Base-by-base conservation (phyloP, 2,113 vertebrate species). In the Hemiprocne comata region DNA sequence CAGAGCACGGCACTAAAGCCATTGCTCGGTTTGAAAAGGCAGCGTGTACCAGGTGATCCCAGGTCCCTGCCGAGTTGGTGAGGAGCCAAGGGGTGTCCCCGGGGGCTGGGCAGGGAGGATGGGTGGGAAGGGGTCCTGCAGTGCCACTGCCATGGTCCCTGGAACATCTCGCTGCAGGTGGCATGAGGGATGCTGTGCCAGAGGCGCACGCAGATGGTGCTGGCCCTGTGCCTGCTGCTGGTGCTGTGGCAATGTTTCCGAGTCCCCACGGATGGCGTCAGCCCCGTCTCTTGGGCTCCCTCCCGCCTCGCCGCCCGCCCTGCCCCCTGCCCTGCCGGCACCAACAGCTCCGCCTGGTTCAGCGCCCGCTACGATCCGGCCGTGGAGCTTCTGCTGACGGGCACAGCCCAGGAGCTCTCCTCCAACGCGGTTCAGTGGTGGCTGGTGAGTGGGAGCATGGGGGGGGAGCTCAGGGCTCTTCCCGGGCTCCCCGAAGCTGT, bases 401-500 rank as follows among this genome's bases (percentile, higher is more conserved):
- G 40, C 0, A 13, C 78, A 25, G 87, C 94, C 38, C 88, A 95
- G 0, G 21, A 95, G 51, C 90, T 99, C 24, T 93, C 98, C 38
- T 58, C 38, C 0, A 79, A 89, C 0, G 97, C 97, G 7, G 83
- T 98, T 28, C 72, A 26, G 10, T 99, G 98, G 98, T 99, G 98
- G 98, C 91, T 98, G 98, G 98, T 99, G 93, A 99, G 95, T 94
- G 36, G 13, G 26, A 17, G 4, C 13, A 6, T 1, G 12, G 21
- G 23, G 12, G 21, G 23, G 34, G 12, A 26, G 7, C 25, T 15
- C 0, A 2, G 34, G 31, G 7, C 9, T 71, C 53, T 24, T 84
- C 23, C 20, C 2, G 3, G 44, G 29, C 33, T 78, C 9, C 29
- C 14, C 6, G 4, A 26, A 28, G 15, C 24, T 44, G 38, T 67